phyloP scores from a whole-genome alignment of 2,888 invertebrate species.

The Sericinus montela region DNA sequence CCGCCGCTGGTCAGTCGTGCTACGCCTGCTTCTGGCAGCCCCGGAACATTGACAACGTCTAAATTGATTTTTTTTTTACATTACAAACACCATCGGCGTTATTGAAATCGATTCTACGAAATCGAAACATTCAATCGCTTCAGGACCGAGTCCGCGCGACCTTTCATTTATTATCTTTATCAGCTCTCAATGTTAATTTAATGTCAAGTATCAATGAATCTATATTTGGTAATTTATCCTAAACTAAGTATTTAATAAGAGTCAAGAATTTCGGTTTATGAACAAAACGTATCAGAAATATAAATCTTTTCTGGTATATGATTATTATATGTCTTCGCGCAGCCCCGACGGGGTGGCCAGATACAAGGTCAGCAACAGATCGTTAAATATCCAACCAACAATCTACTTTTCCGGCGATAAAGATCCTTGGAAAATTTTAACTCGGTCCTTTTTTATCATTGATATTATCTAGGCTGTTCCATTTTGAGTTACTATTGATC shows the following conservation, averaged over 20 bases:
- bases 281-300: not conserved
- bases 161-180: not conserved
- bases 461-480: not conserved
- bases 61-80: conserved; percentile 26
- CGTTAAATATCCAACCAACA: too few relatives aligned
- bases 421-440: not conserved
- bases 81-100: conserved; percentile 5
- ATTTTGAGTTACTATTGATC: not conserved
- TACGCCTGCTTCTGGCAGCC: conserved; percentile 64
- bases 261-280: too few relatives aligned
- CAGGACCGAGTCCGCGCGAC: conserved; percentile 6
- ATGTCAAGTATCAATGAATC: not conserved
- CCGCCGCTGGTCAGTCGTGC: conserved; percentile 59
- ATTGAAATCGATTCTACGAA: conserved; percentile 1
- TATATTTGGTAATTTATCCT: not conserved
- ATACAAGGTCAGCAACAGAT: too few relatives aligned
- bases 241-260: too few relatives aligned
- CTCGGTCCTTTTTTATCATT: conserved; percentile 5
- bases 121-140: conserved; percentile 3
- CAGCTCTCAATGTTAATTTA: conserved; percentile 7
- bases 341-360: too few relatives aligned
- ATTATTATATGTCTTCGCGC: too few relatives aligned
- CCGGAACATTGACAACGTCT: conserved; percentile 59
- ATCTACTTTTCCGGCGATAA: too few relatives aligned
- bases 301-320: not conserved